Base-by-base conservation (phyloP, 1,140 invertebrate genomes). In the Aradophagus sp. region DNA sequence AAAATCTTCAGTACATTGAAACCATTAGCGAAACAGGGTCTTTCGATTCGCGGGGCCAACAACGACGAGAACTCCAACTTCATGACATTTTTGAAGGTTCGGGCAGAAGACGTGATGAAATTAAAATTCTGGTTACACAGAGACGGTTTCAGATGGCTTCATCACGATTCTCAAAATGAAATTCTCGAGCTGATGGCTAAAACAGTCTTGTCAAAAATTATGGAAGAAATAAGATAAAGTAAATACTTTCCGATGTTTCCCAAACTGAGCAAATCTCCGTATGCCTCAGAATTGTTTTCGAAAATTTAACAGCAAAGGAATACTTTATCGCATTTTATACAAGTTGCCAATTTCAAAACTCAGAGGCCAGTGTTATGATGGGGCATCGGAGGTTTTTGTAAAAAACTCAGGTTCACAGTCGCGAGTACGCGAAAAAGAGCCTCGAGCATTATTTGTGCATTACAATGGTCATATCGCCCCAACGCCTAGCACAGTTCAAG, bases 331-430 rank as follows among this genome's bases (percentile, higher is more conserved):
- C 59, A 44, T 61, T 38, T 39, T 41, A 65, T 34, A 11, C 26
- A 36, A 53, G 34, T 35, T 39, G 73, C 58, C 26, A 47, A 26
- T 58, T 34, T 59, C 19, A 34, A 71, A 65, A 69, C 53, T 48
- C 52, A 65, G 74, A 38, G 74, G 71, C 7, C 73, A 74, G 29
- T 75, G 69, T 63, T 76, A 69, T 29, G 73, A 77, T 55, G 70
- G 73, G 11, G 73, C 59, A 1, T 7, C 67, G 2, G 75, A 77
- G 32, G 66, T 77, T 45, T 67, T 44, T 34, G 73, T 65, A 8
- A 45, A 53, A 16, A 47, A 66, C 10, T 42, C 55, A 36, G 70
- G 75, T 16, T 48, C 75, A 23, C 69, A 73, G 53, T 13, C 55
- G 10, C 39, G 62, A 34, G 41, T 75, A 15, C 48, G 39, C 16